Percentiles rank a stretch among this genome's conserved stretches.
These are phyloP conservation scores for Amphiduros pacificus DNA, from an alignment of 2,888 invertebrate species.

Conservation along the genomic window DNA sequence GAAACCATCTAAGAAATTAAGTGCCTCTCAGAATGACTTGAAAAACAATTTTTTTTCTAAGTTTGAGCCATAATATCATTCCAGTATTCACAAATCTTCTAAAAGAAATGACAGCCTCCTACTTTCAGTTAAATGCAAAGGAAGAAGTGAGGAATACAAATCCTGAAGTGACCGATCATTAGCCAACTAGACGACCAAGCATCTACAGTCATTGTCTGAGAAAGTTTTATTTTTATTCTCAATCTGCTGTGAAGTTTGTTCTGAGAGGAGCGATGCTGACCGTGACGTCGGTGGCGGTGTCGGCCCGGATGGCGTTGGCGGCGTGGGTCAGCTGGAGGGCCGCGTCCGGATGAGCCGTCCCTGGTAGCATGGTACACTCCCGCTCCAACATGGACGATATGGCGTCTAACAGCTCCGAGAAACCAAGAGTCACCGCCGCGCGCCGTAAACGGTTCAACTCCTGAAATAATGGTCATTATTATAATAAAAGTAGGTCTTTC, in stretches of 20 bases:
- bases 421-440: conserved; percentile 89
- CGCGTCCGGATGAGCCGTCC: conserved; percentile 80
- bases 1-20: no score
- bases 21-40: no score
- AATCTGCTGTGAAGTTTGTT: conserved; percentile 46
- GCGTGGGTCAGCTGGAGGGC: conserved; percentile 88
- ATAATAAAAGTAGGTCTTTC: no score
- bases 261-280: conserved; percentile 47
- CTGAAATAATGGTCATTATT: conserved; percentile 66
- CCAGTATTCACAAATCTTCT: no score
- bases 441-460: conserved; percentile 88
- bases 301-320: conserved; percentile 77
- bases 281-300: conserved; percentile 43
- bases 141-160: no score
- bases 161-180: no score
- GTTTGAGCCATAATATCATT: no score
- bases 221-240: not conserved
- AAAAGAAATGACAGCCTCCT: no score
- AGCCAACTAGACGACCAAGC: no score
- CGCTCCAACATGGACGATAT: conserved; percentile 85
- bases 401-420: conserved; percentile 82
- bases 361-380: conserved; percentile 80
- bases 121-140: no score
- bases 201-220: no score
- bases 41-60: no score